phyloP scores from a whole-genome alignment of 2,797 vertebrate genomes.

The Diceros bicornis region DNA sequence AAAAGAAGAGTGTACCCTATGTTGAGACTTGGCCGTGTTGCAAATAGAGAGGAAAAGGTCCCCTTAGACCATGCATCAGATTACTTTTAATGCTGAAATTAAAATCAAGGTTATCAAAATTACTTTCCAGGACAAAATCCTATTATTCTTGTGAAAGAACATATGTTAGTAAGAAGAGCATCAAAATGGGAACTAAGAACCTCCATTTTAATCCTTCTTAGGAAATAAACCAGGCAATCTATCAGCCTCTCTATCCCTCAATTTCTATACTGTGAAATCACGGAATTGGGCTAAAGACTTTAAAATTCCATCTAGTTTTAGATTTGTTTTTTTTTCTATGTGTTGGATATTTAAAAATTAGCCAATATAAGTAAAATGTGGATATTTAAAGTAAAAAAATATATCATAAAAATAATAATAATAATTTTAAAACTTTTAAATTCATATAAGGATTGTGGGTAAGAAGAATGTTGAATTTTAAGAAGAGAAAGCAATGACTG shows the following conservation, averaged over 20 bases:
- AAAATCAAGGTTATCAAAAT: conserved; percentile 43
- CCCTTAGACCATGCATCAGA: background rate
- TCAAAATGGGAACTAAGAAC: conserved; percentile 18
- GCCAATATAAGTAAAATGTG: background rate
- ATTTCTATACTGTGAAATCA: conserved; percentile 37
- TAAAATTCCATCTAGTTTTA: background rate
- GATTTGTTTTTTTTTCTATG: background rate
- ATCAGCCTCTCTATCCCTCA: background rate
- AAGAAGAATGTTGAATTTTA: background rate
- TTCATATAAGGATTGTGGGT: background rate
- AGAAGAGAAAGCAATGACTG: background rate
- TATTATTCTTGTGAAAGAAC: conserved; percentile 60
- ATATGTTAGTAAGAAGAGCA: conserved; percentile 18
- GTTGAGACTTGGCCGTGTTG: background rate
- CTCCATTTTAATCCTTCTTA: conserved; percentile 12
- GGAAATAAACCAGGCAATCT: background rate
- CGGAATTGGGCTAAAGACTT: background rate
- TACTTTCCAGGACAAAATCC: conserved; percentile 44
- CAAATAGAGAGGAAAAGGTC: background rate
- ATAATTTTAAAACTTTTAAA: conserved; percentile 10
- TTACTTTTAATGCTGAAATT: background rate
- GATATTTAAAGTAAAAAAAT: conserved; percentile 27
- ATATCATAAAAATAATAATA: background rate
- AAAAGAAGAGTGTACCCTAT: background rate
- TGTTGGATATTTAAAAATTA: background rate